A percentile compares a stretch with the other conserved stretches of the same genome.
phyloP scores from a whole-genome alignment of 37 sponge, comb jelly and placozoan species.

The Lycopodina hypogea region DNA sequence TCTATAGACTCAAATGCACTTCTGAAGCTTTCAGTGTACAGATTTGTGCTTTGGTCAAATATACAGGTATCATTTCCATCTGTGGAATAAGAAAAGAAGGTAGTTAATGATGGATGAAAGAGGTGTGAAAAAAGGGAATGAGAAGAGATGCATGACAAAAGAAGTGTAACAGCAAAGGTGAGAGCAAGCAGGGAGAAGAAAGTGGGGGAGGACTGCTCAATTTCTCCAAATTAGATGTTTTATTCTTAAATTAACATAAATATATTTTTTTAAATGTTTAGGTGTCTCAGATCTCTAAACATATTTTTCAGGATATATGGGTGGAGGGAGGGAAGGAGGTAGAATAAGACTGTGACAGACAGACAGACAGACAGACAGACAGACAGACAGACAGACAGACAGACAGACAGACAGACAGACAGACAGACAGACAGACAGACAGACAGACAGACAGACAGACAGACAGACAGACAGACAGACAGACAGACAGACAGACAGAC shows the following conservation, averaged over 20 bases:
- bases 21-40: conserved; percentile 25
- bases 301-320: no score
- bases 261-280: no score
- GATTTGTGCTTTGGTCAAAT: conserved; percentile 29
- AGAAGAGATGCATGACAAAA: no score
- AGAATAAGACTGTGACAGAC: no score
- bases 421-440: conserved; percentile 3
- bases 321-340: no score
- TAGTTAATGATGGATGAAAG: neutral
- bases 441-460: conserved; percentile 12
- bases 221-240: no score
- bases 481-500: conserved; percentile 4
- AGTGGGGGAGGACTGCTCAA: no score
- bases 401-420: conserved; percentile 4
- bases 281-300: no score
- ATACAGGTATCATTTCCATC: conserved; percentile 23
- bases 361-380: conserved; percentile 2
- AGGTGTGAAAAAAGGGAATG: no score
- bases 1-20: conserved; percentile 23
- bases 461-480: conserved; percentile 4
- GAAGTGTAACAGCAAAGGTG: no score
- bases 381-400: conserved; percentile 4
- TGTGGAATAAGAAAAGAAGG: neutral
- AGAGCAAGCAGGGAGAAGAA: no score
- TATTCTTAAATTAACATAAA: no score